These are phyloP conservation scores for Myripristis murdjan DNA, from an alignment of 2,797 vertebrate species.

Conservation along the genomic window DNA sequence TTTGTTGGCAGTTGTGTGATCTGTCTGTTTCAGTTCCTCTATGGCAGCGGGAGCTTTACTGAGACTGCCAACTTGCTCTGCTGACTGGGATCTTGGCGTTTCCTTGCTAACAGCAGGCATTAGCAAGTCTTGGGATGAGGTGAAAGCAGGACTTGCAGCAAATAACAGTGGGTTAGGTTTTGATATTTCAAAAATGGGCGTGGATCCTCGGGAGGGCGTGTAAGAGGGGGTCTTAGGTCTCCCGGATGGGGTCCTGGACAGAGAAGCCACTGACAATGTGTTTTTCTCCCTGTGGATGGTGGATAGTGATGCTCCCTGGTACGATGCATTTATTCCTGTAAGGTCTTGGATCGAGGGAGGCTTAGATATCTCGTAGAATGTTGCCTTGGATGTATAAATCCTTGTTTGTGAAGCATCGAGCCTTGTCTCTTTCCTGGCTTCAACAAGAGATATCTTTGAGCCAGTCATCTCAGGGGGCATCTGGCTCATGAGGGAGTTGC, in stretches of 20 bases:
- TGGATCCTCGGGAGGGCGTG: conserved; percentile 62
- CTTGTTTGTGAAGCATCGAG: conserved; percentile 58
- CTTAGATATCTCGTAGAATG: conserved; percentile 83
- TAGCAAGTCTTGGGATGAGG: conserved; percentile 55
- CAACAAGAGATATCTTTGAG: conserved; percentile 66
- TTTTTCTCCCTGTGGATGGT: conserved; percentile 51
- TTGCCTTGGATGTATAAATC: conserved; percentile 83
- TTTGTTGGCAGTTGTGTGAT: conserved; percentile 28
- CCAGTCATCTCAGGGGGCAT: conserved; percentile 59
- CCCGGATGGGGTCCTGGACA: conserved; percentile 49
- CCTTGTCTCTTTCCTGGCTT: conserved; percentile 54
- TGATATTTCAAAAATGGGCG: conserved; percentile 78
- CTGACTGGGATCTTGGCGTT: conserved; percentile 37
- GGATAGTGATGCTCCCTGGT: conserved; percentile 48
- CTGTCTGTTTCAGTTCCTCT: conserved; percentile 37
- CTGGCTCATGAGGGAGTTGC: conserved; percentile 43
- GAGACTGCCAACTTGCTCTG: conserved; percentile 18
- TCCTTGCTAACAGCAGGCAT: conserved; percentile 30
- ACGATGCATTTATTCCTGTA: conserved; percentile 42
- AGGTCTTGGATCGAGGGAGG: conserved; percentile 75
- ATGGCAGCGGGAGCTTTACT: conserved; percentile 28
- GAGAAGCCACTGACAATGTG: conserved; percentile 22
- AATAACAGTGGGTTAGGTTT: conserved; percentile 77
- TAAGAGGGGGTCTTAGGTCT: conserved; percentile 72
- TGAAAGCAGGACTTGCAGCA: conserved; percentile 65